phyloP scores from a whole-genome alignment of 2,113 vertebrate species.

The Ophthalmotilapia sp. region DNA sequence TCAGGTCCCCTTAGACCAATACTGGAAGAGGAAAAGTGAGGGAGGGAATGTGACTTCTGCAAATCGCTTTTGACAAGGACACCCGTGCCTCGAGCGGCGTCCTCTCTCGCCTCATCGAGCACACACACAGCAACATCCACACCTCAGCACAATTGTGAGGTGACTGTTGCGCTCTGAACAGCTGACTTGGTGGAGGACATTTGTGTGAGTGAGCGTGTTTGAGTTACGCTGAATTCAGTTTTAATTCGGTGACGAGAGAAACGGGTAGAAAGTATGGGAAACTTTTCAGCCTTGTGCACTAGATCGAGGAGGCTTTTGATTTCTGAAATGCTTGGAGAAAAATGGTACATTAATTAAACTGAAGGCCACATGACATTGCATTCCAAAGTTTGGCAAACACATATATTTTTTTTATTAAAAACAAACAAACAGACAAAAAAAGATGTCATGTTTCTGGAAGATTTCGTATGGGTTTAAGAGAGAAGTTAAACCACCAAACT shows the following conservation, averaged over 20 bases:
- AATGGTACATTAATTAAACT: background rate
- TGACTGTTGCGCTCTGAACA: constrained; percentile 57
- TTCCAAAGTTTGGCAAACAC: background rate
- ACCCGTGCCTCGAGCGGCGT: constrained; percentile 58
- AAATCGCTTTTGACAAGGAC: constrained; percentile 75
- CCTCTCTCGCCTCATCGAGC: constrained; percentile 68
- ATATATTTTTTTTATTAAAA: background rate
- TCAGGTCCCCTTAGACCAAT: constrained; percentile 61
- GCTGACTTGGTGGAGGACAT: constrained; percentile 58
- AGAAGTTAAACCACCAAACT: background rate
- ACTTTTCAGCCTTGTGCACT: background rate
- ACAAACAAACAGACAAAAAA: background rate
- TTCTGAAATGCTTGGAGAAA: background rate
- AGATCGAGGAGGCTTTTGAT: background rate
- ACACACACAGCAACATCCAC: constrained; percentile 48
- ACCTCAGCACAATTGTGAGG: constrained; percentile 65
- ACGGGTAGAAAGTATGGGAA: background rate
- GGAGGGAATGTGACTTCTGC: constrained; percentile 59
- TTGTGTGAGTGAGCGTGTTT: background rate
- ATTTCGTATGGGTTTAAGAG: background rate
- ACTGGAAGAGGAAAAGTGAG: constrained; percentile 42
- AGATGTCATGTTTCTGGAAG: background rate
- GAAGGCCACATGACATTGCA: background rate
- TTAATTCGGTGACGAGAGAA: background rate
- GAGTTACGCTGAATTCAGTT: background rate